phyloP scores from a whole-genome alignment of 2,113 vertebrate species.

The Crotophaga sulcirostris region DNA sequence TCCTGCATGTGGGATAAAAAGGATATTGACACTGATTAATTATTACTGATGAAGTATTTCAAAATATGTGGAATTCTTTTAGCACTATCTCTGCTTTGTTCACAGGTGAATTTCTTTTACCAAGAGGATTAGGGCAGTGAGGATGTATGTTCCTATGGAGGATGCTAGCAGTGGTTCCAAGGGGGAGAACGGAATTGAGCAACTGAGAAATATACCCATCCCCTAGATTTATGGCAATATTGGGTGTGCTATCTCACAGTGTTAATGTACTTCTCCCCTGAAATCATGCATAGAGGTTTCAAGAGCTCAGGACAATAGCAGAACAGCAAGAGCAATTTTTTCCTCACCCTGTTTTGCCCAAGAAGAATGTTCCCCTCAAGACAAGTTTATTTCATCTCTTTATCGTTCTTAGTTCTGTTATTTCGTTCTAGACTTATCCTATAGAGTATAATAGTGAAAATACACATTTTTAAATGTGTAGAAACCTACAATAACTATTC shows the following conservation, averaged over 20 bases:
- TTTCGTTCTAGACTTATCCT: background rate
- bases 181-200: background rate
- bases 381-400: background rate
- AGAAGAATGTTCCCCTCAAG: background rate
- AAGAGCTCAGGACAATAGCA: background rate
- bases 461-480: background rate
- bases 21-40: constrained; percentile 24
- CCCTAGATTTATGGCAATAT: background rate
- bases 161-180: background rate
- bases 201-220: background rate
- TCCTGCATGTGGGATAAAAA: constrained; percentile 8
- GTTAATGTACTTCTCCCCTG: background rate
- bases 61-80: background rate
- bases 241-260: background rate
- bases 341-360: background rate
- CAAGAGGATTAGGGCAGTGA: background rate
- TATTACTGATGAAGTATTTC: constrained; percentile 28
- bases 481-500: background rate
- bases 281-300: background rate
- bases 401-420: background rate
- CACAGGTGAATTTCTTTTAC: background rate
- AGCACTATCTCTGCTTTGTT: background rate
- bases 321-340: background rate
- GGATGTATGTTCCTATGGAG: background rate
- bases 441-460: background rate